Evolutionary conservation across 2,797 vertebrate species (phyloP).

Genomic region (Syndactyla subalaris): DNA sequence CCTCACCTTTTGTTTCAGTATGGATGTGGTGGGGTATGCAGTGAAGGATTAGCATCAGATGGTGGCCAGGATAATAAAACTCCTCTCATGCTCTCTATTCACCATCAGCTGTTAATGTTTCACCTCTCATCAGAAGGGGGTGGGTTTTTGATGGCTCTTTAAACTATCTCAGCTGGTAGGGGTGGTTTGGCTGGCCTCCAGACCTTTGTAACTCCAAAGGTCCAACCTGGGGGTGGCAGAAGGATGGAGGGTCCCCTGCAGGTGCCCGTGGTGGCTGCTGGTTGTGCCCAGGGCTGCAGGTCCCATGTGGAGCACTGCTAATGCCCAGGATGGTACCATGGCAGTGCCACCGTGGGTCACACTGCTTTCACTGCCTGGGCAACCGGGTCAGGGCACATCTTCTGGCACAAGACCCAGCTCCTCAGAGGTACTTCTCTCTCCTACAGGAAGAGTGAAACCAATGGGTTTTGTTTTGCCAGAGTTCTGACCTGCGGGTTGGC

Average conservation of each 20-base stretch:
- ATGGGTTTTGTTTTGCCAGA: background rate
- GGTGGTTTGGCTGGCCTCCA: background rate
- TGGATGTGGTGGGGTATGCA: background rate
- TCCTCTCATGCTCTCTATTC: background rate
- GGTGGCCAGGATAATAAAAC: background rate
- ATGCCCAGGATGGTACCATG: background rate
- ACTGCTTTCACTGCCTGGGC: background rate
- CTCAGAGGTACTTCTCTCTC: background rate
- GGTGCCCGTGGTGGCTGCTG: background rate
- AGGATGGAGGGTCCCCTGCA: background rate
- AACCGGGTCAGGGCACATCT: background rate
- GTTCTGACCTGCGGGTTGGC: background rate
- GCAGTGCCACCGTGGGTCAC: background rate
- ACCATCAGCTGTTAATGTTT: background rate
- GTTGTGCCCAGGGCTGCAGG: too few relatives aligned
- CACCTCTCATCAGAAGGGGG: background rate
- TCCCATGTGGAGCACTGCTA: accelerated
- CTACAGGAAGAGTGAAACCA: background rate
- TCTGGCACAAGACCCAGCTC: background rate
- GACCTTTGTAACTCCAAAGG: background rate
- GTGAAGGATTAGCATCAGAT: background rate
- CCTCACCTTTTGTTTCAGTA: background rate
- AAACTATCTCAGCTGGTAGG: background rate
- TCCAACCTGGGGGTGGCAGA: background rate
- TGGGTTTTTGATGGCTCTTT: background rate